Percentiles rank a stretch among this genome's conserved stretches.
phyloP scores from a whole-genome alignment of 2,797 vertebrate species.

The Jordanella pulchra region DNA sequence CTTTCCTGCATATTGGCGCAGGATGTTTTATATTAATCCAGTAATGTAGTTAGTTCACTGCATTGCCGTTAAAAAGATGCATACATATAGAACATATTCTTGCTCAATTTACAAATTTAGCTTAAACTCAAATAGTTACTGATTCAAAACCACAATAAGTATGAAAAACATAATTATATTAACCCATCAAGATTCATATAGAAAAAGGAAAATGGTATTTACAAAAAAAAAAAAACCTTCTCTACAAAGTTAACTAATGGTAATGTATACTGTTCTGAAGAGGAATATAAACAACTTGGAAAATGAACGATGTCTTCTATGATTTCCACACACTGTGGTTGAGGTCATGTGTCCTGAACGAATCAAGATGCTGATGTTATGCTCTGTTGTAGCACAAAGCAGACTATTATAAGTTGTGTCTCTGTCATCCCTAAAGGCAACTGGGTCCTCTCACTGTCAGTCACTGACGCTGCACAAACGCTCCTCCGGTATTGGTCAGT shows the following conservation, averaged over 20 bases:
- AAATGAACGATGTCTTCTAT: slow-evolving; percentile 53
- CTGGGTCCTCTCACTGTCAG: slow-evolving; percentile 36
- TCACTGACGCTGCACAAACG: slow-evolving; percentile 31
- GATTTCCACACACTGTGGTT: slow-evolving; percentile 46
- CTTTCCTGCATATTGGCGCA: not conserved
- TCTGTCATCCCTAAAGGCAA: slow-evolving; percentile 38
- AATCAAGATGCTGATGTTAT: slow-evolving; percentile 66
- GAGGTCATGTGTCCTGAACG: slow-evolving; percentile 69
- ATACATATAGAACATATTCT: not conserved
- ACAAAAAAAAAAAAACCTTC: not conserved
- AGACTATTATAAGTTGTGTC: slow-evolving; percentile 57
- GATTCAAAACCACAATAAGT: not conserved
- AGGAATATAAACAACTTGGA: not conserved
- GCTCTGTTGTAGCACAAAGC: slow-evolving; percentile 58
- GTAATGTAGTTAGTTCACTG: not conserved
- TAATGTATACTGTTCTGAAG: not conserved
- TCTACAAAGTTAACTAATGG: not conserved
- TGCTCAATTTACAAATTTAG: not conserved
- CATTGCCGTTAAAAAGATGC: not conserved
- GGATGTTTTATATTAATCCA: not conserved
- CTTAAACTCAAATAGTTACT: not conserved
- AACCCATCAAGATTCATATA: not conserved
- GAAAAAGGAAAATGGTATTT: not conserved
- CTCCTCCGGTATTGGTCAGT: slow-evolving; percentile 20
- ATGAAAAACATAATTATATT: not conserved